A percentile compares a stretch with the other conserved stretches of the same genome.
Evolutionary conservation across 2,888 invertebrate species (phyloP).

Genomic region (Trilocha varians): DNA sequence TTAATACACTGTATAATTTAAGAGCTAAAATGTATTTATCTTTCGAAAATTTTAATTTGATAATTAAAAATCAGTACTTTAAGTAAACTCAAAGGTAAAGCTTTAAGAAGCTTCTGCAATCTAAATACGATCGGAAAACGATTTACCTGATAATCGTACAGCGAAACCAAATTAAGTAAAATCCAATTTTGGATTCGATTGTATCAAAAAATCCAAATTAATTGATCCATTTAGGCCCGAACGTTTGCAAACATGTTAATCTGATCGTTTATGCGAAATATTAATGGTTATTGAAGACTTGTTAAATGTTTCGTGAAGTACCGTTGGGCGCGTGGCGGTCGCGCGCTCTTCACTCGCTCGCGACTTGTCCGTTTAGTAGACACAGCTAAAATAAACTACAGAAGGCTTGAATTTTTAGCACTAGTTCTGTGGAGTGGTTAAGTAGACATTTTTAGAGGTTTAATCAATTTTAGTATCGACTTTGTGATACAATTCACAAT

Average conservation of each 20-base stretch:
- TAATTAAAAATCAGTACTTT: too few relatives aligned
- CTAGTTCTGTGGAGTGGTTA: not conserved
- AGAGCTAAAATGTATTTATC: too few relatives aligned
- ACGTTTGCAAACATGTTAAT: conserved; percentile 25
- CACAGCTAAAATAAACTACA: not conserved
- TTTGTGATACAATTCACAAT: too few relatives aligned
- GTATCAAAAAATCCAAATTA: conserved; percentile 4
- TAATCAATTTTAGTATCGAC: too few relatives aligned
- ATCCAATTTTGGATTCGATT: not conserved
- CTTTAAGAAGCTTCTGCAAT: too few relatives aligned
- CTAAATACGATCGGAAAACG: too few relatives aligned
- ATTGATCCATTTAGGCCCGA: conserved; percentile 6
- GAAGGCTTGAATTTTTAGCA: not conserved
- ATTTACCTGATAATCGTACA: not conserved
- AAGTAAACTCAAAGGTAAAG: too few relatives aligned
- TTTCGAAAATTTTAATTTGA: too few relatives aligned
- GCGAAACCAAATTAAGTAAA: not conserved
- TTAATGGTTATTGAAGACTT: conserved; percentile 46
- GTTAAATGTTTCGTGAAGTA: conserved; percentile 40
- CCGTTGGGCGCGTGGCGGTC: conserved; percentile 57
- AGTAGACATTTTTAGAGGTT: too few relatives aligned
- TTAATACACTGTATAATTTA: too few relatives aligned
- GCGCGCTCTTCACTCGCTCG: conserved; percentile 25
- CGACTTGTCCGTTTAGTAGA: conserved; percentile 5
- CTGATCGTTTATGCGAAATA: conserved; percentile 50